A percentile compares a stretch with the other conserved stretches of the same genome.
phyloP scores from a whole-genome alignment of 2,797 vertebrate species.

The Neopelma chrysocephalum region DNA sequence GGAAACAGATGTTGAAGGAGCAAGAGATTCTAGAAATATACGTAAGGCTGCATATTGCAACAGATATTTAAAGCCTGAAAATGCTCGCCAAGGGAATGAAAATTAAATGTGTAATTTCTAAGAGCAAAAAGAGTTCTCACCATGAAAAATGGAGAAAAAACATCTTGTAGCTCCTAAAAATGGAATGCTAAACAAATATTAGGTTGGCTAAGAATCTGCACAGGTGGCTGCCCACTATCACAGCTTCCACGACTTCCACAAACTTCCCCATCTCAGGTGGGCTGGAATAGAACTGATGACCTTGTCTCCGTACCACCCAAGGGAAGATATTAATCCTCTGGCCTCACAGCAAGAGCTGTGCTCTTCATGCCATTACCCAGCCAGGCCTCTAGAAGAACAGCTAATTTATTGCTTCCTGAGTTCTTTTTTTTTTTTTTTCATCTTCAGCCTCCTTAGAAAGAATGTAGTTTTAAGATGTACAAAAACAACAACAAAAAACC shows the following conservation, averaged over 20 bases:
- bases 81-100: not conserved
- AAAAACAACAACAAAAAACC: not conserved
- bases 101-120: not conserved
- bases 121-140: not conserved
- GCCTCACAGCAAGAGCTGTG: not conserved
- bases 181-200: not conserved
- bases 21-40: not conserved
- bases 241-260: not conserved
- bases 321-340: not conserved
- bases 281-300: not conserved
- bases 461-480: not conserved
- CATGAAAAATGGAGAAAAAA: not conserved
- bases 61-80: not conserved
- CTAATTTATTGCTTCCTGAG: conserved; percentile 41
- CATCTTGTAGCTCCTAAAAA: not conserved
- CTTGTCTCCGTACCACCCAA: fast-evolving
- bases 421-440: not conserved
- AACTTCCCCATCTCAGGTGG: not conserved
- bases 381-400: not conserved
- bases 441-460: not conserved
- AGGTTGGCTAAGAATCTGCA: not conserved
- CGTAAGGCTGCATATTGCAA: not conserved
- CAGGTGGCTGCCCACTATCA: not conserved
- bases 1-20: not conserved
- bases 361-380: not conserved